Base-by-base conservation (phyloP, 1,140 invertebrate genomes). In the Pogonomyrmex californicus region DNA sequence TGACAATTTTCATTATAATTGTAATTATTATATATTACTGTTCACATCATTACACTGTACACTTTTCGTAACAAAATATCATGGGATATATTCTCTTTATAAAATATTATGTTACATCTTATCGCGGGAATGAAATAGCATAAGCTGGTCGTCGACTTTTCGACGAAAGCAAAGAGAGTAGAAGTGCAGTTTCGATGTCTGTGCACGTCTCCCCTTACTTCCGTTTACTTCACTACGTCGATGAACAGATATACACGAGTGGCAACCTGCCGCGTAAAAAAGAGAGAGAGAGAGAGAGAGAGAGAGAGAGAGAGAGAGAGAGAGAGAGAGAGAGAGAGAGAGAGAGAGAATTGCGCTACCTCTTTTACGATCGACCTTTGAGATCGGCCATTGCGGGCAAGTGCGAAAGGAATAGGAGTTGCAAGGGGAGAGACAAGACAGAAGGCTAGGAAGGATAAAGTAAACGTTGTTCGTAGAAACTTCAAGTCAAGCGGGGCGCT, bases 401-500 rank as follows among this genome's bases (percentile, higher is more conserved):
- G 66, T 60, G 66, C 41, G 68, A 83, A 60, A 60, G 41, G 30
- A 30, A 44, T 73, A 49, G 68, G 14, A 10, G 12, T 12, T 14
- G 41, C 6, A 44, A 23, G 14, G 49, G 14, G 54, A 76, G 30
- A 71, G 38, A 44, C 33, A 75, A 5, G 41, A 68, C 58, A 62
- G 68, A 36, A 58, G 68, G 54, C 56, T 62, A 62, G 68, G 54
- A 17, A 49, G 79, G 79, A 83, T 83, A 83, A 83, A 83, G 79
- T 83, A 83, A 83, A 83, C 79, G 79, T 83, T 83, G 79, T 75
- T 83, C 79, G 79, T 83, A 33, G 68, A 83, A 83, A 83, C 68
- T 83, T 83, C 54, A 75, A 73, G 51, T 82, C 79, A 73, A 83
- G 79, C 68, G 51, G 68, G 79, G 68, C 68, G 79, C 62, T 83